Conservation (phyloP, 1,140 invertebrate genomes). For the Leptinotarsa defecta region DNA sequence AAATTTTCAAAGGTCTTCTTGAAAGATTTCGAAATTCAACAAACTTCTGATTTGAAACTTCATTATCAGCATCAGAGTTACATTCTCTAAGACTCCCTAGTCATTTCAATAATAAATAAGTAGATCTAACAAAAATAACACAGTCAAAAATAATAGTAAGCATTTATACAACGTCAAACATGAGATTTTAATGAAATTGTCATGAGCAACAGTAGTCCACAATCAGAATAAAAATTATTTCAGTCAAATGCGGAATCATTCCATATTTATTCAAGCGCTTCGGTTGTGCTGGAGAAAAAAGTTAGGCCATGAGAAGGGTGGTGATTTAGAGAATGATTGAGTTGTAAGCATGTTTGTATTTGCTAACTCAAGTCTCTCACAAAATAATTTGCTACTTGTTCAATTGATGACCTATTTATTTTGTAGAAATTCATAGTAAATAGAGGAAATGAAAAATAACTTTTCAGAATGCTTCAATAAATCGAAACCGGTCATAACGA, state of each 20-base stretch:
- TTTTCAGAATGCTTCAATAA: too few species aligned
- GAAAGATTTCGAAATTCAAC: not conserved
- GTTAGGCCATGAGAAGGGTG: not conserved
- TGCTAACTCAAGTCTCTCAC: too few species aligned
- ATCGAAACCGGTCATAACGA: too few species aligned
- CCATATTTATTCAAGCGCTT: not conserved
- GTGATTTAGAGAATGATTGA: not conserved
- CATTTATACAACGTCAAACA: not conserved
- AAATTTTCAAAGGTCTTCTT: not conserved
- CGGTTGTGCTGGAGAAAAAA: not conserved
- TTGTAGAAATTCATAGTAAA: too few species aligned
- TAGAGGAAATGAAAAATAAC: too few species aligned
- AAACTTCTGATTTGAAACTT: not conserved
- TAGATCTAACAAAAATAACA: conserved; percentile 43
- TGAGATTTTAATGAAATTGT: conserved; percentile 1
- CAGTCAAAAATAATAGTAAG: conserved; percentile 37
- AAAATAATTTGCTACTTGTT: too few species aligned
- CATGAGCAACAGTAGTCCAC: conserved; percentile 8
- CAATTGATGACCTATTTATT: too few species aligned
- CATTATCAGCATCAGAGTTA: not conserved
- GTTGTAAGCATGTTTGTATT: too few species aligned
- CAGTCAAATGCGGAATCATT: not conserved
- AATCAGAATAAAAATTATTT: conserved; percentile 8
- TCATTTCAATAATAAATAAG: conserved; percentile 35
- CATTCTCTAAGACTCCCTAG: not conserved